Base-by-base conservation (phyloP, 2,888 invertebrate species). In the Lepidocyrtoides sp. region DNA sequence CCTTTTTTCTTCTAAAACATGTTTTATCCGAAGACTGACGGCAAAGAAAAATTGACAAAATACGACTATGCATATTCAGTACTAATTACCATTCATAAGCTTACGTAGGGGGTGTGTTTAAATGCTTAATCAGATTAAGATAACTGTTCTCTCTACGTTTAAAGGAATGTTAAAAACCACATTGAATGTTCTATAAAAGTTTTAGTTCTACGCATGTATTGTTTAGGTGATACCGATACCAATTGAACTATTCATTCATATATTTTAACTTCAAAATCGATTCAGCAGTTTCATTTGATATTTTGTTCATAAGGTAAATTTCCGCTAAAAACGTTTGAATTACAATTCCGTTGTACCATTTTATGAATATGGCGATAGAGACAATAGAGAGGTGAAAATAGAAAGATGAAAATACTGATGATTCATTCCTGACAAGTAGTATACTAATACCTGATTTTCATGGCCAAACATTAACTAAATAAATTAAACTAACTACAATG, bases 41-140 rank as follows among this genome's bases (percentile, higher is more conserved):
- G 69, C 69, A 69, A 69, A 69, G 69, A 36, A 69, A 69, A 69
- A 69, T 69, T 14, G 36, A 69, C 69, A 69, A 32, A 69, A 69
- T 26, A 60, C 5, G 63, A 63, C 29, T 2, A 26, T 32, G 7
- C 63, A 63, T 60, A 20, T 36, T 8, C 5, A 69, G 2, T n/a
- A 63, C 3, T 63, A 63, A 23, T 12, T 63, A 60, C 60, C 60
- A 20, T 60, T 14, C 2, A 54, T 54, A 54, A 8, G 0, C n/a
- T 20, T n/a, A n/a, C n/a, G 36, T 36, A 36, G 7, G 36, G 36
- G 2, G 36, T 36, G 2, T 36, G 7, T 7, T 36, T n/a, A 48
- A 10, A 4, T 10, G n/a, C n/a, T 14, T n/a, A 48, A 10, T n/a
- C n/a, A 48, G 2, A 2, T 7, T 48, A 48, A 48, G 12, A 10